These are phyloP conservation scores for Notolepis coatsorum DNA, from an alignment of 2,797 vertebrate genomes.

Conservation along the genomic window DNA sequence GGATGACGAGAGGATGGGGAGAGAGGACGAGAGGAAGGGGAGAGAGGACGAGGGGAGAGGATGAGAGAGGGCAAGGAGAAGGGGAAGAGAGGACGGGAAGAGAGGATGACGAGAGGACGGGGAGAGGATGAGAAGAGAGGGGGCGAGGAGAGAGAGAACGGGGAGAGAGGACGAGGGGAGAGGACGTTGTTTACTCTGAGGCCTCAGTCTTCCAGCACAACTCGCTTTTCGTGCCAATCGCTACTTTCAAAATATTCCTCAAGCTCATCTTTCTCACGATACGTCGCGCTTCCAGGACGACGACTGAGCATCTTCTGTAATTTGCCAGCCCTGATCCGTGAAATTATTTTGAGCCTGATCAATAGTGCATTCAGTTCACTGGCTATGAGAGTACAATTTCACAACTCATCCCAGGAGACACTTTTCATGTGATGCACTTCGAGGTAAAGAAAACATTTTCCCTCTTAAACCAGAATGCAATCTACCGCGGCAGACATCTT, in stretches of 20 bases:
- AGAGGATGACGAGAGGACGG: no score
- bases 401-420: not conserved
- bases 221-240: not conserved
- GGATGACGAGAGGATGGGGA: no score
- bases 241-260: not conserved
- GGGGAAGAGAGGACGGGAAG: no score
- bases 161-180: slow-evolving; percentile 11
- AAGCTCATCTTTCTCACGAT: not conserved
- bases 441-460: no score
- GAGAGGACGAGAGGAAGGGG: no score
- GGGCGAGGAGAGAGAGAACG: no score
- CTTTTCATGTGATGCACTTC: not conserved
- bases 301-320: not conserved
- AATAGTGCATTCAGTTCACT: not conserved
- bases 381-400: not conserved
- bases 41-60: no score
- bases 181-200: not conserved
- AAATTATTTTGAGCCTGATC: slow-evolving; percentile 13
- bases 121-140: no score
- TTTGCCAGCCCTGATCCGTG: not conserved
- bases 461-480: no score
- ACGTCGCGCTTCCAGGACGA: not conserved
- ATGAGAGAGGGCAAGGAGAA: no score
- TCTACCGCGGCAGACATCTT: no score
- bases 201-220: not conserved